Base-by-base conservation (phyloP, 2,113 vertebrate species). In the Bujurquina vittata region DNA sequence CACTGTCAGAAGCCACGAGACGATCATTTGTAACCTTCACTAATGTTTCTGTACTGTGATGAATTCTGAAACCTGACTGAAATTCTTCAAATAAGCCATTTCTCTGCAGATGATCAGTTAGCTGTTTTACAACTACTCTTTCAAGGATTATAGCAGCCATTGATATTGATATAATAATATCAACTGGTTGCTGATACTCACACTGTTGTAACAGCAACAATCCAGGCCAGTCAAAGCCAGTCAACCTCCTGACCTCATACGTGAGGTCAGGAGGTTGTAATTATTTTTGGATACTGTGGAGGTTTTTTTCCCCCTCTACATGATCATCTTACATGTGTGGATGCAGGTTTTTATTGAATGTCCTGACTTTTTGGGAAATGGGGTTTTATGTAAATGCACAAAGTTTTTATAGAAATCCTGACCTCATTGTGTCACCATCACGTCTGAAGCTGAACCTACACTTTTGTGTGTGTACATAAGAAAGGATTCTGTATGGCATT, bases 351-450 rank as follows among this genome's bases (percentile, higher is more conserved):
- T 69, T 69, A 49, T 43, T 49, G 23, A 67, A 15, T 69, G 43
- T 69, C 65, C 65, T 49, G 65, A 49, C 65, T 7, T 69, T 49
- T 69, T 69, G 4, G 65, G 43, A 69, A 49, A 69, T 49, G 65
- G 43, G 65, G 43, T 49, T 29, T 69, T 29, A 29, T 69, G 65
- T 49, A 69, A 69, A 12, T 49, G 17, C 9, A 29, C 49, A 69
- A 18, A 7, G 65, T 69, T 69, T 69, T 69, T 69, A 69, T 49
- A 69, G 65, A 69, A 69, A 11, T 69, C 43, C 43, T 69, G 65
- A 69, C 65, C 65, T 12, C 65, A 69, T 69, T 72, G 65, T 72
- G 65, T 72, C 65, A 72, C 17, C 65, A 52, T 72, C 46, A 31
- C 65, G 31, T 72, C 26, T 72, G 65, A 72, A 52, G 29, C 26